A percentile compares a stretch with the other conserved stretches of the same genome.
Evolutionary conservation across 1,140 invertebrate genomes (phyloP).

Genomic region (Leptonema lineaticorne): DNA sequence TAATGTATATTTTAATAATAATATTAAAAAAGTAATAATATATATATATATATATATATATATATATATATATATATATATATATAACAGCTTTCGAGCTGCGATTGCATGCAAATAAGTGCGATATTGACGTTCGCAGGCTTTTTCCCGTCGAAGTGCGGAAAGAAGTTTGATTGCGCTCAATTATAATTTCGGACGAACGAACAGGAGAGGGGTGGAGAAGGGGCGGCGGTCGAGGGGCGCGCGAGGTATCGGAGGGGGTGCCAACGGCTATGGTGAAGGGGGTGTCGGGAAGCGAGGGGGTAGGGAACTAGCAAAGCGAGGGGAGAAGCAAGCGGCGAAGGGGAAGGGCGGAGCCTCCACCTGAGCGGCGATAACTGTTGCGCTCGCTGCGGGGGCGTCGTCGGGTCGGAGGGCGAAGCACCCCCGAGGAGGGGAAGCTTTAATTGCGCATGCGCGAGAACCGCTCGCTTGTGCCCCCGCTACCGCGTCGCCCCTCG

Average conservation of each 20-base stretch:
- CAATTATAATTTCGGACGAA: neutral
- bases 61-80: neutral
- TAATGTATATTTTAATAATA: no score
- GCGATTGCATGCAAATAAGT: no score
- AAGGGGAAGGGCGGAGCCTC: neutral
- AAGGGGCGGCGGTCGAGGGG: neutral
- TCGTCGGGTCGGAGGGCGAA: neutral
- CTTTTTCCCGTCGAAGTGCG: no score
- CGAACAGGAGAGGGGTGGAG: neutral
- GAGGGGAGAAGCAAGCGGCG: neutral
- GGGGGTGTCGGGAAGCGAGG: no score
- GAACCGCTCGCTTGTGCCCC: slow-evolving; percentile 30
- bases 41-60: neutral
- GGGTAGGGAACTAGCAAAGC: no score
- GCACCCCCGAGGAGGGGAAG: neutral
- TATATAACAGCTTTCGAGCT: neutral
- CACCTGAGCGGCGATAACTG: slow-evolving; percentile 34
- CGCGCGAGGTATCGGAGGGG: no score
- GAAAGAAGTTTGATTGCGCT: neutral
- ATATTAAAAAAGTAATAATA: no score
- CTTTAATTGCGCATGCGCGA: neutral
- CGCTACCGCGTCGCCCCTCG: neutral
- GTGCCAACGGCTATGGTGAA: no score
- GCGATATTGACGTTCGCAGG: no score
- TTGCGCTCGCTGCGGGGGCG: slow-evolving; percentile 34